phyloP scores from a whole-genome alignment of 2,888 invertebrate genomes.

The Drosophila longiperda region DNA sequence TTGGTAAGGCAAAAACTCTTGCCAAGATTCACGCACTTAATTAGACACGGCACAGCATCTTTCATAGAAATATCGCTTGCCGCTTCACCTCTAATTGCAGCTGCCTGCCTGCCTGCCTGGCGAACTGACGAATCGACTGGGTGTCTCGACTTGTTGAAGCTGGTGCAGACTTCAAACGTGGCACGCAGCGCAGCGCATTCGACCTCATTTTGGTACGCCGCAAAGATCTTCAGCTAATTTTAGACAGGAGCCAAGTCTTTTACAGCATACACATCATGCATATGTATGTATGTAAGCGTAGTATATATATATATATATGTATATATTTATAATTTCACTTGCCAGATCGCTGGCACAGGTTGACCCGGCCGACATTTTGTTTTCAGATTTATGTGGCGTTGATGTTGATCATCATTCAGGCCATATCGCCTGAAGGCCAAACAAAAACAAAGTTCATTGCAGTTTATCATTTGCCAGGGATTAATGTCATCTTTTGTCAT shows the following conservation, averaged over 20 bases:
- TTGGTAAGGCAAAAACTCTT: slow-evolving; percentile 41
- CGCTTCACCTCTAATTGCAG: slow-evolving; percentile 69
- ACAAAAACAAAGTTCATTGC: slow-evolving; percentile 60
- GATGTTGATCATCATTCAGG: slow-evolving; percentile 45
- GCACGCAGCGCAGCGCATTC: slow-evolving; percentile 39
- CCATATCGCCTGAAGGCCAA: slow-evolving; percentile 70
- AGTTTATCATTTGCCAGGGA: slow-evolving; percentile 63
- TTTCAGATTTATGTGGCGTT: slow-evolving; percentile 59
- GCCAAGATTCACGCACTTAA: slow-evolving; percentile 78
- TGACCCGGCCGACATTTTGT: slow-evolving; percentile 44
- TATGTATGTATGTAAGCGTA: slow-evolving; percentile 1
- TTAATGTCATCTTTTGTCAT: slow-evolving; percentile 19
- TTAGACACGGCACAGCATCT: slow-evolving; percentile 66
- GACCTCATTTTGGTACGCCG: slow-evolving; percentile 65
- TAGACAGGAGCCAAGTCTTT: slow-evolving; percentile 54
- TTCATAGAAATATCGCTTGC: slow-evolving; percentile 29
- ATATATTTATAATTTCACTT: slow-evolving; percentile 36
- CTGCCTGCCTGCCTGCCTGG: slow-evolving; percentile 36
- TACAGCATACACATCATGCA: slow-evolving; percentile 34
- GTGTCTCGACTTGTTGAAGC: slow-evolving; percentile 9
- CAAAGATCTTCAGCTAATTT: slow-evolving; percentile 59
- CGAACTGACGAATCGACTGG: neutral
- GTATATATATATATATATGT: neutral
- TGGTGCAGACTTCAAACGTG: slow-evolving; percentile 65
- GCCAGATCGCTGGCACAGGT: slow-evolving; percentile 48